Base-by-base conservation (phyloP, 2,113 vertebrate species). In the Rattus norvegicus region DNA sequence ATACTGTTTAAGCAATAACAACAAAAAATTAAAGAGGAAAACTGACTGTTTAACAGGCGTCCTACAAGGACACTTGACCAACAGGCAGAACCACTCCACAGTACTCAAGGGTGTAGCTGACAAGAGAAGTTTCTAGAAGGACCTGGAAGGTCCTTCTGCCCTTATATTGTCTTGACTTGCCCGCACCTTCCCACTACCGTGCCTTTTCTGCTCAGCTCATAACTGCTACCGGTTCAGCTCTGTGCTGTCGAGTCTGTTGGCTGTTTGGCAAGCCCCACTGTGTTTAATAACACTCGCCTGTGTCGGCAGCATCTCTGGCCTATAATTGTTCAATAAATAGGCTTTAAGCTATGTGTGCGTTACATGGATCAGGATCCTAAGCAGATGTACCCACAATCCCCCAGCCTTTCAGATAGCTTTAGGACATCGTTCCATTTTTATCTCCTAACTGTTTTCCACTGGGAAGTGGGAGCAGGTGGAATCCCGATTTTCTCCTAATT, bases 281-380 rank as follows among this genome's bases (percentile, higher is more conserved):
- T 63, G 80, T 94, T 93, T 97, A 97, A 95, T 97, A 87, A 94
- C 65, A 87, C 92, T 88, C 89, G 88, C 96, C 94, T 94, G 84
- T 85, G 86, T 93, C 73, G 1, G 90, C 61, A 84, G 84, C 49
- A 56, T 77, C 87, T 96, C 92, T 2, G 84, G 94, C 28, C 79
- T 88, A 7, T 96, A 90, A 85, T 96, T 97, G 95, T 94, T 94
- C 96, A 97, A 90, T 97, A 93, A 97, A 88, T 52, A 87, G 92
- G 88, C 54, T 81, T 93, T 81, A 87, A 89, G 88, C n/a, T n/a
- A 65, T 63, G 59, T 65, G 17, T 65, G 59, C 83, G 79, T 79
- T 77, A 90, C 93, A 61, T 59, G 72, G 47, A 72, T 91, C 17
- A 90, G 67, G 70, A 91, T n/a, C 90, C 84, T 61, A 43, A 88